Evolutionary conservation across 2,797 vertebrate species (phyloP).

Genomic region (Rallus crepitans): DNA sequence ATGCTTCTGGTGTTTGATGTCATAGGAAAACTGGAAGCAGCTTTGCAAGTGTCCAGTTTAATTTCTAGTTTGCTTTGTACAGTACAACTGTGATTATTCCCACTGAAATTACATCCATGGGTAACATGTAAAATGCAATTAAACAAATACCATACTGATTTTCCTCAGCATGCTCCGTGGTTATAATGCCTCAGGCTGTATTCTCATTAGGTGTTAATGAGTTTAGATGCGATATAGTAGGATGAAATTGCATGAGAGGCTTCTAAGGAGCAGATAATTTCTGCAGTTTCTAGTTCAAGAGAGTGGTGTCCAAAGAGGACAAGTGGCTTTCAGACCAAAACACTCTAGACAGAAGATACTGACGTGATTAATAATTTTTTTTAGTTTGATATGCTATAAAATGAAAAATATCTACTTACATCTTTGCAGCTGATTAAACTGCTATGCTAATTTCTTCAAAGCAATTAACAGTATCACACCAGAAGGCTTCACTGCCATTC

Average conservation of each 20-base stretch:
- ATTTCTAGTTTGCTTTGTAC: neutral
- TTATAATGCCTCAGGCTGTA: neutral
- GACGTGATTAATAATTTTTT: neutral
- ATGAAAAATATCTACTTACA: neutral
- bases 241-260: neutral
- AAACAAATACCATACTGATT: neutral
- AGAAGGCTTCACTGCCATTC: too few species aligned
- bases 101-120: neutral
- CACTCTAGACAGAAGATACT: neutral
- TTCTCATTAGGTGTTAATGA: neutral
- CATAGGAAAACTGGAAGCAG: neutral
- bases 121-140: neutral
- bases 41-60: neutral
- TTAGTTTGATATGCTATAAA: neutral
- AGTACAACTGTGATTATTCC: neutral
- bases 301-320: neutral
- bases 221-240: neutral
- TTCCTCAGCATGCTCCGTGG: neutral
- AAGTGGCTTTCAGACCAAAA: neutral
- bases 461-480: neutral
- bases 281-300: neutral
- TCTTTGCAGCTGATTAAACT: neutral
- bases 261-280: neutral
- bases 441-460: neutral
- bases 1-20: neutral